phyloP scores from a whole-genome alignment of 2,113 vertebrate species.

The Cepphus grylle region DNA sequence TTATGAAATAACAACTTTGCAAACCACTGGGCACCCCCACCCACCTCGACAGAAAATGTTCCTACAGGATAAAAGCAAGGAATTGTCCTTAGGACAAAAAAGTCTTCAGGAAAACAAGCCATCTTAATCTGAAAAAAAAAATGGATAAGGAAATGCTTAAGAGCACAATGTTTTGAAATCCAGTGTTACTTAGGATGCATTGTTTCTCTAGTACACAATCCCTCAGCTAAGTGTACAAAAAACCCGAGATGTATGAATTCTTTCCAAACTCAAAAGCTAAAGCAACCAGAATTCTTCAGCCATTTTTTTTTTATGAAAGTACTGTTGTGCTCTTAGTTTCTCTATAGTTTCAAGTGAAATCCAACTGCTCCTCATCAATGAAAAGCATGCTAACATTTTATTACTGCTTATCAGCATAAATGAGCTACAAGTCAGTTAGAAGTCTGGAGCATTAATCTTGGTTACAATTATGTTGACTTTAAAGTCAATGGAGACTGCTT shows the following conservation, averaged over 20 bases:
- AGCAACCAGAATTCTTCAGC: neutral
- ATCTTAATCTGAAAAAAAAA: neutral
- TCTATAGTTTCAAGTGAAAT: neutral
- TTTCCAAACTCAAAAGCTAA: neutral
- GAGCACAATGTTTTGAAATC: neutral
- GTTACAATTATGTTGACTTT: neutral
- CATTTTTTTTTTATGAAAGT: neutral
- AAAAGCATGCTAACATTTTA: neutral
- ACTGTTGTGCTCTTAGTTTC: neutral
- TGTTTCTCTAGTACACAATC: neutral
- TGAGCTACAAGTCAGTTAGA: neutral
- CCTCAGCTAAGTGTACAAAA: neutral
- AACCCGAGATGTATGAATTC: accelerated
- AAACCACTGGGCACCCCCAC: neutral
- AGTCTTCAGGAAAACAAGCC: neutral
- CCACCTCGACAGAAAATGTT: neutral
- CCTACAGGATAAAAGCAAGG: neutral
- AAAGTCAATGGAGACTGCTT: neutral
- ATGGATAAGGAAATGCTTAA: neutral
- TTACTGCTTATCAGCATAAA: neutral
- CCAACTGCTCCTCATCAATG: neutral
- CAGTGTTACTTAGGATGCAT: neutral
- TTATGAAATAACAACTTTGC: neutral
- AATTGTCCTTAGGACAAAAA: neutral
- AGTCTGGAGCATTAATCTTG: neutral